These are phyloP conservation scores for Hybognathus amarus DNA, from an alignment of 2,797 vertebrate genomes.

Conservation along the genomic window DNA sequence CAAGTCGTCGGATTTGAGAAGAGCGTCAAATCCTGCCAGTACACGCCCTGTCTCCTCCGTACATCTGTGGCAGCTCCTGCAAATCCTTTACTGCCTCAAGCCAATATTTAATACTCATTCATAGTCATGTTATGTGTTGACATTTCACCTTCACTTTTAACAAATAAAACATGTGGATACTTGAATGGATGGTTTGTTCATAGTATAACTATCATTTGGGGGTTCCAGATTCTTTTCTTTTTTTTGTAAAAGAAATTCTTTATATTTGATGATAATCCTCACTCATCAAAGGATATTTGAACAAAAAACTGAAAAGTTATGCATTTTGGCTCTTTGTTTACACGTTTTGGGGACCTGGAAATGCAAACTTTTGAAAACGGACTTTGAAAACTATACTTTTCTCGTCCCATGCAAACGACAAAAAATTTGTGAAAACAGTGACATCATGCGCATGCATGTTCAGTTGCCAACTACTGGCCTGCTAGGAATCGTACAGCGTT, in stretches of 20 bases:
- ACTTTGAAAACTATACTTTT: too few species aligned
- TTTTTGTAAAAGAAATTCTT: neutral
- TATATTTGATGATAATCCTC: neutral
- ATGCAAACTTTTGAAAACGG: neutral
- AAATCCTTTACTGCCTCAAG: neutral
- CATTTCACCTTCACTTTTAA: neutral
- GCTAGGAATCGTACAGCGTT: too few species aligned
- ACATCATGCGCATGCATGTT: too few species aligned
- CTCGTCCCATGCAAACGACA: too few species aligned
- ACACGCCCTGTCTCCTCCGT: neutral
- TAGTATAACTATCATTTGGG: neutral
- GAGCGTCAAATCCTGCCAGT: conserved; percentile 9
- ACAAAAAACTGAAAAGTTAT: neutral
- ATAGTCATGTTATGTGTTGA: neutral
- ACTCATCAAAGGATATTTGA: neutral
- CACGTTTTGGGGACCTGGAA: neutral
- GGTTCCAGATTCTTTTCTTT: neutral
- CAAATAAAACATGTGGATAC: conserved; percentile 5
- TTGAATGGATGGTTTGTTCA: neutral
- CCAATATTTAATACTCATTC: neutral
- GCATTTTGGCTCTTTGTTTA: neutral
- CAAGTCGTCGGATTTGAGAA: neutral
- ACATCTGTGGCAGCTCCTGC: neutral
- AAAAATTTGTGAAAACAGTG: too few species aligned
- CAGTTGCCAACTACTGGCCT: too few species aligned